Conservation (phyloP, 2,113 vertebrate genomes). For the Gymnarchus niloticus region DNA sequence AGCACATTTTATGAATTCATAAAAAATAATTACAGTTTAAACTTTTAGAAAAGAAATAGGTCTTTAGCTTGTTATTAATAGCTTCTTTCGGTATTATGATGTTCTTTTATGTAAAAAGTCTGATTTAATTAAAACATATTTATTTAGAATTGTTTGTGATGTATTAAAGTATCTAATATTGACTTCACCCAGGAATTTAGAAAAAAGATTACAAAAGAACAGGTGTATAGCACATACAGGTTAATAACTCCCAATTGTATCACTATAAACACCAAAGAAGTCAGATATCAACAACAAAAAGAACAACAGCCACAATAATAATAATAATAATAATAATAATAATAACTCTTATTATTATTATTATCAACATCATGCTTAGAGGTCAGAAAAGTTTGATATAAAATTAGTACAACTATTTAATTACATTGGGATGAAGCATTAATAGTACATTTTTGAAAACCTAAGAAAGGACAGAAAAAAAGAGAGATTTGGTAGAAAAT, state of each 20-base stretch:
- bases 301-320: background rate
- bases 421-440: background rate
- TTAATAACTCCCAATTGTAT: background rate
- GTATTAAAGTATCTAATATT: background rate
- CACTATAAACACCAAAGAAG: background rate
- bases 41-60: background rate
- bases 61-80: background rate
- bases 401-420: background rate
- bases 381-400: background rate
- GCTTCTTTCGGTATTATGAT: background rate
- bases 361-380: background rate
- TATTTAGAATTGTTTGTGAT: background rate
- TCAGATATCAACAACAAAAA: background rate
- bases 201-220: background rate
- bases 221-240: background rate
- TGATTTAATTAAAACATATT: background rate
- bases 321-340: slow-evolving; percentile 17
- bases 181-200: background rate
- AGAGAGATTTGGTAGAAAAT: background rate
- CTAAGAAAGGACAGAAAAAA: background rate
- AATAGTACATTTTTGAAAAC: background rate
- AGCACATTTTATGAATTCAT: background rate
- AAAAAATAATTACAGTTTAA: background rate
- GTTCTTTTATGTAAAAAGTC: background rate
- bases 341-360: background rate